A percentile compares a stretch with the other conserved stretches of the same genome.
Evolutionary conservation across 2,888 invertebrate species (phyloP).

Genomic region (Icerya purchasi): DNA sequence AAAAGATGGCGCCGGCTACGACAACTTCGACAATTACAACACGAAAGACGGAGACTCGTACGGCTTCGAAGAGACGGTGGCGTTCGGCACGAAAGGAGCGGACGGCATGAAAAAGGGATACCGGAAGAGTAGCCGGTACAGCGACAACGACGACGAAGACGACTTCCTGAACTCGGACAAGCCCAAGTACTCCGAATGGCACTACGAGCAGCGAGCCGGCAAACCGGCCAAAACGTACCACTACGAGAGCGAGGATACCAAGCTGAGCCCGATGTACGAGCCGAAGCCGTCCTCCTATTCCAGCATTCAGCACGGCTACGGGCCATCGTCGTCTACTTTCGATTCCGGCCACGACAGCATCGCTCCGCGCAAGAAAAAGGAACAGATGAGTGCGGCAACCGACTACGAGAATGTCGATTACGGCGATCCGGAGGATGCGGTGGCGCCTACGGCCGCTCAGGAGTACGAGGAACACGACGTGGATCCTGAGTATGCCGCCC

Average conservation of each 20-base stretch:
- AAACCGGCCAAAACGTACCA: conserved; percentile 12
- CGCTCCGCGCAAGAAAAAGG: conserved; percentile 3
- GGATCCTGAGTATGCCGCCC: conserved; percentile 15
- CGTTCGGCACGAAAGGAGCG: conserved; percentile 16
- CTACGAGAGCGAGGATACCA: conserved; percentile 1
- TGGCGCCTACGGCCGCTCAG: conserved; percentile 13
- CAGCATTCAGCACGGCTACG: background rate
- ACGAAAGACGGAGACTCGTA: conserved; percentile 50
- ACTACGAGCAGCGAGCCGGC: conserved; percentile 17
- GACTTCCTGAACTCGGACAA: conserved; percentile 24
- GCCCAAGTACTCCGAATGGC: conserved; percentile 18
- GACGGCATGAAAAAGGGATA: conserved; percentile 15
- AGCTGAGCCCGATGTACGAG: background rate
- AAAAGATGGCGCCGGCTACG: conserved; percentile 14
- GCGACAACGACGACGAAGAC: conserved; percentile 27
- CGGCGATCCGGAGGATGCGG: conserved; percentile 14
- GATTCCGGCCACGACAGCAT: background rate
- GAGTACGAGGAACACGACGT: conserved; percentile 13
- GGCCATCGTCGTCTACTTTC: conserved; percentile 1
- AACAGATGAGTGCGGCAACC: conserved; percentile 15
- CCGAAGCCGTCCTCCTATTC: background rate
- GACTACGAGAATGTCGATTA: conserved; percentile 17
- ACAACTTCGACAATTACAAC: conserved; percentile 44
- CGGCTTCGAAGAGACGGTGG: conserved; percentile 38
- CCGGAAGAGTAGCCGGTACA: conserved; percentile 21